Evolutionary conservation across 2,888 invertebrate genomes (phyloP), one percentile per base, ranked within the genome.

Genomic region (Deroplatys truncata): DNA sequence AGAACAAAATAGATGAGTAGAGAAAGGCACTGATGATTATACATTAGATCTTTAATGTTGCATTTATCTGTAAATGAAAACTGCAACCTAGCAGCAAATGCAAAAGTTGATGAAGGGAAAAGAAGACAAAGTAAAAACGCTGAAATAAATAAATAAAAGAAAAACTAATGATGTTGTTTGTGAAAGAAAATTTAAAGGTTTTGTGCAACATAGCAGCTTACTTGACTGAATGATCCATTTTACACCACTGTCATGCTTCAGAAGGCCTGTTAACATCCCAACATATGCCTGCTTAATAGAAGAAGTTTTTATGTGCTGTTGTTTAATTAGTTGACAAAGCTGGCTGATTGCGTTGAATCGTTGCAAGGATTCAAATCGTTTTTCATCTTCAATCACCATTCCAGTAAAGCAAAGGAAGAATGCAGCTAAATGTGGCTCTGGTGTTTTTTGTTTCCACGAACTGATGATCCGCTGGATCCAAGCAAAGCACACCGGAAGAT

Each of bases 231-330:
- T 93, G 7, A 97, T 93, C 96, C 96, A 97, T 49, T 94, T 93
- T 56, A 96, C 92, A 0, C 97, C 97, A 5, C 95, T 94, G 90
- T 94, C 94, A 92, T 97, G 96, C 83, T 94, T 93, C 13, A 96
- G 93, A 72, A 96, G 93, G 20, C 95, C 93, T 20, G 94, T 92
- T 28, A 97, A 94, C 90, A 97, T 94, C 88, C 95, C 95, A 90
- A 96, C 95, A 90, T 95, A 96, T 0, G 96, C 96, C 88, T 97
- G 94, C 92, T 96, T 96, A 43, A 96, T 93, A 28, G 96, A 96
- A 0, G 96, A 95, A 89, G 95, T 93, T 31, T 93, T 92, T 0
- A 93, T 91, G 86, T 92, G 92, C 88, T 91, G 91, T 5, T 93
- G 91, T 84, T 93, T 92, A 89, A 94, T 92, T 56, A 93, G 91